These are phyloP conservation scores for Lutjanus erythropterus DNA, from an alignment of 2,113 vertebrate genomes.

Conservation along the genomic window DNA sequence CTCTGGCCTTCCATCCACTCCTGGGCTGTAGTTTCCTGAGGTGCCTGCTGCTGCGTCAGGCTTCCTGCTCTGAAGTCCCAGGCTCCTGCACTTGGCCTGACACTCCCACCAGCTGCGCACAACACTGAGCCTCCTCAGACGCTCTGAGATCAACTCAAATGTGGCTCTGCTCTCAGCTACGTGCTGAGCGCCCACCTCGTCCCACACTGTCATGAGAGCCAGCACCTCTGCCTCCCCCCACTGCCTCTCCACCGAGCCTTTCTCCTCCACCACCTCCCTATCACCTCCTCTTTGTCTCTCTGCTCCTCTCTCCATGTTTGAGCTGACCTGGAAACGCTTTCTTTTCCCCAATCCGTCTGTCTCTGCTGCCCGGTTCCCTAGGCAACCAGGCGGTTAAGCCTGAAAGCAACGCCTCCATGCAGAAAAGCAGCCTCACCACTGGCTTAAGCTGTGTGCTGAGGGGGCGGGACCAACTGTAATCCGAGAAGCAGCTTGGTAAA, in stretches of 20 bases:
- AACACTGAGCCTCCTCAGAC: constrained; percentile 90
- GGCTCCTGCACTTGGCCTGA: constrained; percentile 90
- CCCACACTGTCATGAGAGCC: constrained; percentile 91
- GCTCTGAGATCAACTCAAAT: constrained; percentile 92
- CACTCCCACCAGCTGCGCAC: constrained; percentile 92
- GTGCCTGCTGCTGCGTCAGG: constrained; percentile 73
- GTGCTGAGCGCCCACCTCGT: constrained; percentile 89
- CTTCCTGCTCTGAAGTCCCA: constrained; percentile 90
- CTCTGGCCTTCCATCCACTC: constrained; percentile 77
- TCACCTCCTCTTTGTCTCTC: constrained; percentile 83
- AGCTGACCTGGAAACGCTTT: constrained; percentile 95
- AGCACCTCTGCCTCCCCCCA: constrained; percentile 88
- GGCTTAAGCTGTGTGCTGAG: constrained; percentile 93
- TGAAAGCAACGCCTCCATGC: constrained; percentile 88
- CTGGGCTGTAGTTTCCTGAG: constrained; percentile 87
- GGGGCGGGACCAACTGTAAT: constrained; percentile 87
- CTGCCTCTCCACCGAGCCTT: constrained; percentile 65
- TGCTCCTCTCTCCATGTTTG: constrained; percentile 92
- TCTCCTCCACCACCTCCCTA: constrained; percentile 75
- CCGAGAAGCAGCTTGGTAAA: constrained; percentile 92
- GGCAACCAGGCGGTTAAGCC: constrained; percentile 95
- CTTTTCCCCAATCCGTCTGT: constrained; percentile 85
- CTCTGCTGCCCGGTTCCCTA: constrained; percentile 92
- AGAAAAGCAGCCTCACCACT: constrained; percentile 92
- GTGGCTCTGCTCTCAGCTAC: constrained; percentile 90